Conservation (phyloP, 2,797 vertebrate genomes). For the Lepidocolaptes lacrymiger region DNA sequence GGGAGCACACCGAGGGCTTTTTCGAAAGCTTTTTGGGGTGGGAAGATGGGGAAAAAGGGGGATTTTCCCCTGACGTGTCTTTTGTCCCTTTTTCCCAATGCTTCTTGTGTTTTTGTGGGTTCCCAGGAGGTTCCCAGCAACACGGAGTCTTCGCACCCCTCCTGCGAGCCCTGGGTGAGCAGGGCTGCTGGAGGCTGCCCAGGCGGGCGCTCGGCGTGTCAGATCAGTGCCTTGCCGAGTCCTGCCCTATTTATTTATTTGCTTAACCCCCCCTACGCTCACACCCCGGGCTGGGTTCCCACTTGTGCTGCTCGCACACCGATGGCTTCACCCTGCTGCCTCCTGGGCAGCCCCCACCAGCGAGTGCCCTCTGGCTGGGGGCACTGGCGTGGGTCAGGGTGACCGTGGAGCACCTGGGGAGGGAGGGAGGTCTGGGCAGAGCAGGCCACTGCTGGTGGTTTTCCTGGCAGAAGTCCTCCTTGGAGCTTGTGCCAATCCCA, state of each 20-base stretch:
- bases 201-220: neutral
- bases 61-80: neutral
- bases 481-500: neutral
- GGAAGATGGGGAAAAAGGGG: neutral
- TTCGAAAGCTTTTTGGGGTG: neutral
- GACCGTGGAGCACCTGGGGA: neutral
- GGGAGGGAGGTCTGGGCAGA: neutral
- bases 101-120: neutral
- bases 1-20: neutral
- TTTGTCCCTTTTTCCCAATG: neutral
- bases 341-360: fast-evolving
- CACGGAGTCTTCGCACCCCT: neutral
- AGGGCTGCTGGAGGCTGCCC: neutral
- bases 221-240: neutral
- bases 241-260: conserved; percentile 41
- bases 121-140: neutral
- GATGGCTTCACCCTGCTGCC: neutral
- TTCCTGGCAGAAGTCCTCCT: neutral
- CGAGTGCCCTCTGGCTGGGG: neutral
- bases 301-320: neutral
- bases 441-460: neutral
- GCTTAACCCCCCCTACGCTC: neutral
- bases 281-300: neutral
- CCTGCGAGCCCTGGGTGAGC: neutral
- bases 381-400: neutral